Conservation (phyloP, 1,140 invertebrate genomes). For the Choristoneura fumiferana region DNA sequence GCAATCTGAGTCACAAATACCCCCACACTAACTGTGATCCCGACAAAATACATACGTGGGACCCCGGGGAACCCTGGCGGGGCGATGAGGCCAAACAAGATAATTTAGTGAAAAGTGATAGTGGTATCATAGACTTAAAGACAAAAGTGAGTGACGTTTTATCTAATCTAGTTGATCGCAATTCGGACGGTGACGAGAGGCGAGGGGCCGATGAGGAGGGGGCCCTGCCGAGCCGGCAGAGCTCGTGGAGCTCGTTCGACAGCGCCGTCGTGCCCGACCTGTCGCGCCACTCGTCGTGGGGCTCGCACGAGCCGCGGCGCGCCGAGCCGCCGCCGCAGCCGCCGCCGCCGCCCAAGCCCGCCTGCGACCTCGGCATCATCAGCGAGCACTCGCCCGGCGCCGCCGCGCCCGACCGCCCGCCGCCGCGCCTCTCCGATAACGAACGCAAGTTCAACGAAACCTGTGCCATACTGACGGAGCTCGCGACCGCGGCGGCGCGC, state of each 20-base stretch:
- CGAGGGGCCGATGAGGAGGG: conserved; percentile 76
- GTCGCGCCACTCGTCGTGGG: conserved; percentile 91
- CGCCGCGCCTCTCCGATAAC: conserved; percentile 46
- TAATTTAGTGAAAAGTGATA: conserved; percentile 78
- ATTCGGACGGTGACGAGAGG: conserved; percentile 86
- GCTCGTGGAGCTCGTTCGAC: conserved; percentile 89
- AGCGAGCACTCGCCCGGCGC: too few species aligned
- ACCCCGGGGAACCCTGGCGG: conserved; percentile 77
- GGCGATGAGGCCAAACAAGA: conserved; percentile 52
- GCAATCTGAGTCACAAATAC: conserved; percentile 46
- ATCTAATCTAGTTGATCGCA: conserved; percentile 84
- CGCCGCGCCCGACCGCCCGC: conserved; percentile 42
- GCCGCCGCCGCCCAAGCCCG: conserved; percentile 35
- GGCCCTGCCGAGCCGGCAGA: conserved; percentile 81
- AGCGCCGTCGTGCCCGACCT: conserved; percentile 85
- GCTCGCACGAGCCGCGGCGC: conserved; percentile 83
- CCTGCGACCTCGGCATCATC: conserved; percentile 65
- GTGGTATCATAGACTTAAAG: conserved; percentile 72
- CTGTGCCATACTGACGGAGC: conserved; percentile 75
- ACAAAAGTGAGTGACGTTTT: conserved; percentile 81
- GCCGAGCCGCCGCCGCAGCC: conserved; percentile 51
- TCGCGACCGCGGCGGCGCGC: conserved; percentile 47
- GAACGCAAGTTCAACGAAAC: conserved; percentile 66
- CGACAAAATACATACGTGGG: conserved; percentile 82
- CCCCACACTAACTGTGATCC: conserved; percentile 48